Evolutionary conservation across 2,888 invertebrate genomes (phyloP).

Genomic region (Ochlodes sylvanus): DNA sequence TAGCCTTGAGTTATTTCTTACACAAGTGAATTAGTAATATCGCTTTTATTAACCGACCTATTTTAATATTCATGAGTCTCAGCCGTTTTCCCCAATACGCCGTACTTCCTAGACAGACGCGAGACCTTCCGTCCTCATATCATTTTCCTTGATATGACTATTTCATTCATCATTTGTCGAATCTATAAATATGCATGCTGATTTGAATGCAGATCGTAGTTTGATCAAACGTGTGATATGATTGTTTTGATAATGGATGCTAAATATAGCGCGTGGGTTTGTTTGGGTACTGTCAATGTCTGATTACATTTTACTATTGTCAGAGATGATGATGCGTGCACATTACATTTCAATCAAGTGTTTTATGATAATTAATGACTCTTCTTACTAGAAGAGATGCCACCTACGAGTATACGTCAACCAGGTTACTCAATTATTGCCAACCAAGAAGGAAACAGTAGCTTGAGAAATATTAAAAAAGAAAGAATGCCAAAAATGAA

Average conservation of each 20-base stretch:
- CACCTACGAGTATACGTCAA: no score
- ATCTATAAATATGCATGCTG: conserved; percentile 17
- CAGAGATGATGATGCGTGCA: no score
- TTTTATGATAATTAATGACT: no score
- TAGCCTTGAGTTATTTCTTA: no score
- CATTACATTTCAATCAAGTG: no score
- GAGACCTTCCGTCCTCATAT: conserved; percentile 8
- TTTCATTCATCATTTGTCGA: conserved; percentile 1
- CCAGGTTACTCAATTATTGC: no score
- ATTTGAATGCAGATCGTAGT: conserved; percentile 15
- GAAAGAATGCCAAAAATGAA: no score
- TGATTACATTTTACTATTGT: background rate
- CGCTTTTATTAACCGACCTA: background rate
- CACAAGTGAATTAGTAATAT: background rate
- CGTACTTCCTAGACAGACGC: conserved; percentile 16
- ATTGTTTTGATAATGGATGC: conserved; percentile 13
- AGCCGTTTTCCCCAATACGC: background rate
- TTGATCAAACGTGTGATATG: conserved; percentile 18
- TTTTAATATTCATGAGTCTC: conserved; percentile 15
- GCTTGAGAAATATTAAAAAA: no score
- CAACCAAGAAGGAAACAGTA: no score
- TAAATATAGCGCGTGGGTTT: background rate
- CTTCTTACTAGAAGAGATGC: no score
- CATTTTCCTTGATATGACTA: conserved; percentile 18
- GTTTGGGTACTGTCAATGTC: background rate